Evolutionary conservation across 1,140 invertebrate species (phyloP).

Genomic region (Frieseomelitta varia): DNA sequence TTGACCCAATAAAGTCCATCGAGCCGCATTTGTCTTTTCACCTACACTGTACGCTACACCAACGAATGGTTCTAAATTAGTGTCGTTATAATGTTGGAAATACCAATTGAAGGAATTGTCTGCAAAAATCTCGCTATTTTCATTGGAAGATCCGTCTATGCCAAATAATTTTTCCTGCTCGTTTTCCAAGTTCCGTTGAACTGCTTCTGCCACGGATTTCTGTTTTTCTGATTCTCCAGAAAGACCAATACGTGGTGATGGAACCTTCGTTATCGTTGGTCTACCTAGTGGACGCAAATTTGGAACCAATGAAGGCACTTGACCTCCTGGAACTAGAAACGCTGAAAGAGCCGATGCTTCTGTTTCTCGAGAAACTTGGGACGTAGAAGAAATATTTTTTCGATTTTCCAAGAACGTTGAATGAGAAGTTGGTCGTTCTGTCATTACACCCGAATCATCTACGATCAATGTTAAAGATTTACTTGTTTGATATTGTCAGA

Average conservation of each 20-base stretch:
- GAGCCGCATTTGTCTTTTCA: conserved; percentile 33
- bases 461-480: conserved; percentile 3
- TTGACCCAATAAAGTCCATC: conserved; percentile 52
- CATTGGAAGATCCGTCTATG: conserved; percentile 43
- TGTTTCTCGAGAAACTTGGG: conserved; percentile 55
- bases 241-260: conserved; percentile 78
- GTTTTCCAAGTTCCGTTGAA: conserved; percentile 39
- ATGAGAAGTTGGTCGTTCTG: conserved; percentile 4
- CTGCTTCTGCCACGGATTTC: conserved; percentile 32
- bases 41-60: conserved; percentile 73
- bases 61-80: conserved; percentile 86
- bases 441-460: conserved; percentile 20
- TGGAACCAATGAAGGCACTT: conserved; percentile 74
- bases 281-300: conserved; percentile 76
- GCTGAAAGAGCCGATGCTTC: conserved; percentile 82
- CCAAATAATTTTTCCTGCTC: conserved; percentile 28
- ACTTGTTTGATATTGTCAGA: neutral
- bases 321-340: conserved; percentile 84
- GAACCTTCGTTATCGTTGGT: conserved; percentile 86
- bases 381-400: conserved; percentile 35
- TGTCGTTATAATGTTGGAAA: conserved; percentile 90
- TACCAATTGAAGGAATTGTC: conserved; percentile 88
- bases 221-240: conserved; percentile 56
- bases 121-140: conserved; percentile 66
- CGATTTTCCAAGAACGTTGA: conserved; percentile 20